Conservation (phyloP, 2,888 invertebrate genomes). For the Cordilura impudica region DNA sequence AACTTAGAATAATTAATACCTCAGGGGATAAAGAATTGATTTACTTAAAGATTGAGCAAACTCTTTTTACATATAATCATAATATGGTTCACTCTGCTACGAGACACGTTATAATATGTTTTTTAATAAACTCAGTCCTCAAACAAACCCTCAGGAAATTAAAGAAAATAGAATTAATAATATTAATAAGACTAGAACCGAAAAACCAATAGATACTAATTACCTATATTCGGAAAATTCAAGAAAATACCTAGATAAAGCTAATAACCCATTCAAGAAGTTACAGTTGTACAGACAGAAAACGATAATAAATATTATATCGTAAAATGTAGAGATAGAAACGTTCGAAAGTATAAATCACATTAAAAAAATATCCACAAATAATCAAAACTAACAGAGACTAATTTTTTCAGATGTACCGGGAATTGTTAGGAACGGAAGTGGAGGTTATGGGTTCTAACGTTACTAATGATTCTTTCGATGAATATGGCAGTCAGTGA, state of each 20-base stretch:
- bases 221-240: constrained; percentile 38
- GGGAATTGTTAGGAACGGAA: background rate
- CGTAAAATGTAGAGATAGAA: constrained; percentile 45
- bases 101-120: constrained; percentile 19
- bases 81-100: constrained; percentile 3
- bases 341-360: constrained; percentile 34
- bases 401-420: no score
- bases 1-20: background rate
- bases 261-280: constrained; percentile 43
- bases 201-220: constrained; percentile 25
- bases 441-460: no score
- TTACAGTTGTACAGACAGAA: constrained; percentile 25
- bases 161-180: constrained; percentile 43
- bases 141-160: background rate
- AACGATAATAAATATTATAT: constrained; percentile 46
- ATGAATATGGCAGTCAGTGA: background rate
- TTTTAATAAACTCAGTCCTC: constrained; percentile 5
- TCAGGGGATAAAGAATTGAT: background rate
- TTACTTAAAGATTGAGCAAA: constrained; percentile 2
- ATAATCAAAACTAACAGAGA: background rate
- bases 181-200: constrained; percentile 22
- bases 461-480: background rate
- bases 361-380: constrained; percentile 14
- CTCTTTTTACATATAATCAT: constrained; percentile 23
- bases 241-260: constrained; percentile 36